Evolutionary conservation across 1,140 invertebrate species (phyloP).

Genomic region (Drosophila rhopaloa): DNA sequence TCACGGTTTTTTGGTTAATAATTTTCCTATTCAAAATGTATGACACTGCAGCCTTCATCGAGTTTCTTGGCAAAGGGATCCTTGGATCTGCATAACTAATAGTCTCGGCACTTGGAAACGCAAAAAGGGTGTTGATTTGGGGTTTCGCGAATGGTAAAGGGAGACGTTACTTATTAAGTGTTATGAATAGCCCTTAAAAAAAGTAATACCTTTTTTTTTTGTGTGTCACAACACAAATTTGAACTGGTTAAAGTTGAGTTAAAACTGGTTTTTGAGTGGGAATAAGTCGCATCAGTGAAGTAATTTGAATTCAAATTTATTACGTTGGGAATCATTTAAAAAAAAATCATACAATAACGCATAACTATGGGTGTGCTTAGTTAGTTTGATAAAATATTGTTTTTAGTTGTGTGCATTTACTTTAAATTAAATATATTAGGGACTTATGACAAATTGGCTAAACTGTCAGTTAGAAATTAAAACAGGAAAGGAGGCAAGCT

Average conservation of each 20-base stretch:
- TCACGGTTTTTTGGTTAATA: constrained; percentile 84
- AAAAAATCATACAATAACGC: background rate
- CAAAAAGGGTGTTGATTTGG: constrained; percentile 47
- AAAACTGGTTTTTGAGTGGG: constrained; percentile 35
- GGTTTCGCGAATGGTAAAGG: constrained; percentile 2
- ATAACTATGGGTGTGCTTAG: no score
- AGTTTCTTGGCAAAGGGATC: constrained; percentile 20
- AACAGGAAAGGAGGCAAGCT: no score
- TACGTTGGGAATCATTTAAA: constrained; percentile 24
- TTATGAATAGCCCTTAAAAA: constrained; percentile 37
- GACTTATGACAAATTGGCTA: no score
- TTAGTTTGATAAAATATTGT: no score
- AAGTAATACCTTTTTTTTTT: constrained; percentile 37
- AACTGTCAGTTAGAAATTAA: no score
- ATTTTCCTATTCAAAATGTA: constrained; percentile 84
- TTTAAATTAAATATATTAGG: no score
- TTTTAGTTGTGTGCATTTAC: no score
- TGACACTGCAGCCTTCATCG: constrained; percentile 56
- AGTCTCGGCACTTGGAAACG: constrained; percentile 38
- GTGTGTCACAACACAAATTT: constrained; percentile 73
- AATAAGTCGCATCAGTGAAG: background rate
- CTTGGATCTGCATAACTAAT: constrained; percentile 73
- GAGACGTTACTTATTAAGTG: constrained; percentile 30
- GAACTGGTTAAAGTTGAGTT: constrained; percentile 33
- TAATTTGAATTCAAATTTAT: constrained; percentile 31